Percentiles rank a stretch among this genome's conserved stretches.
These are phyloP conservation scores for Myxocyprinus asiaticus DNA, from an alignment of 2,113 vertebrate genomes.

Conservation along the genomic window DNA sequence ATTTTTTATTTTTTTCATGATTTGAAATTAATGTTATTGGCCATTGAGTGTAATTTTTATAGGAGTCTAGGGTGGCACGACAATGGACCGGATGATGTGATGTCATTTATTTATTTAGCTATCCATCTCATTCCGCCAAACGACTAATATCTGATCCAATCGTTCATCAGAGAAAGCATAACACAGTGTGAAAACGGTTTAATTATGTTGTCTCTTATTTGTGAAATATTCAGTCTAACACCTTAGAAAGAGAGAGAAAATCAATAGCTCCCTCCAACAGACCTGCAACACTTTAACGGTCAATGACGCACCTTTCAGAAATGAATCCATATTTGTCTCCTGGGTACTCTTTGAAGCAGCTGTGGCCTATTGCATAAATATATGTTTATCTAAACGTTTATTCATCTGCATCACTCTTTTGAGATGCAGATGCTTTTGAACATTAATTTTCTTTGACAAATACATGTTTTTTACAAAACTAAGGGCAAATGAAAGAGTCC, in stretches of 20 bases:
- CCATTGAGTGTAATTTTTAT: neutral
- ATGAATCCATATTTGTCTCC: conserved; percentile 58
- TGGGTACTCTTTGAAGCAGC: conserved; percentile 63
- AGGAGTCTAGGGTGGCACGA: neutral
- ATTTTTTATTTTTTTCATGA: neutral
- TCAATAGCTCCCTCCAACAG: conserved; percentile 36
- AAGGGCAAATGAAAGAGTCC: conserved; percentile 55
- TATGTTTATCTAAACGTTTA: conserved; percentile 67
- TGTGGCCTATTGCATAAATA: conserved; percentile 59
- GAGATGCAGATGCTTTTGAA: conserved; percentile 54
- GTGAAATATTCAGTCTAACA: conserved; percentile 33
- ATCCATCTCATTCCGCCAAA: neutral
- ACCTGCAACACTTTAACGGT: conserved; percentile 17
- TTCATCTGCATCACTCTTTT: conserved; percentile 64
- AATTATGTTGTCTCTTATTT: conserved; percentile 24
- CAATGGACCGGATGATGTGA: neutral
- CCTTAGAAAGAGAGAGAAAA: conserved; percentile 39
- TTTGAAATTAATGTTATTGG: neutral
- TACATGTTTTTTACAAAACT: conserved; percentile 56
- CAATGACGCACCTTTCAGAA: conserved; percentile 47
- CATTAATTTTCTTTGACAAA: conserved; percentile 57
- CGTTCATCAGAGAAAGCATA: conserved; percentile 14
- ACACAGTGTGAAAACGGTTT: conserved; percentile 1
- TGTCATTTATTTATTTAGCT: neutral
- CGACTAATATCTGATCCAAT: conserved; percentile 6